These are phyloP conservation scores for Cetoscarus ocellatus DNA, from an alignment of 2,797 vertebrate species.

Conservation along the genomic window DNA sequence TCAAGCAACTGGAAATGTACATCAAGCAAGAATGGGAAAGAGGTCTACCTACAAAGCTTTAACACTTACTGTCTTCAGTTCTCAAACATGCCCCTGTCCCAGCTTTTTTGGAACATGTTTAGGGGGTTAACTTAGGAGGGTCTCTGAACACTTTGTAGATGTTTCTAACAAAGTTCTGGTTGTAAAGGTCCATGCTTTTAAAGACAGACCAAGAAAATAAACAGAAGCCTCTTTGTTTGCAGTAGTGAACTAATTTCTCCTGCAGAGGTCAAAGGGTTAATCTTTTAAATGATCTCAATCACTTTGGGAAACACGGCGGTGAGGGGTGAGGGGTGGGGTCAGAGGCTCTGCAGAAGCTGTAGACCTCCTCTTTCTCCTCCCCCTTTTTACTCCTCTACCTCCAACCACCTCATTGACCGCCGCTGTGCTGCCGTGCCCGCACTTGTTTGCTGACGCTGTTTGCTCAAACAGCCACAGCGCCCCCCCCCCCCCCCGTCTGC, in stretches of 20 bases:
- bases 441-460: constrained; percentile 77
- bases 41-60: too few species aligned
- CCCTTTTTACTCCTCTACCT: constrained; percentile 22
- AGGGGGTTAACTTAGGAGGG: too few species aligned
- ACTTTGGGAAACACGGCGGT: constrained; percentile 58
- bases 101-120: too few species aligned
- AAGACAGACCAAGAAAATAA: neutral
- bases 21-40: too few species aligned
- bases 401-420: constrained; percentile 68
- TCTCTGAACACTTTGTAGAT: too few species aligned
- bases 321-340: constrained; percentile 1
- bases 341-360: constrained; percentile 26
- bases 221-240: neutral
- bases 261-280: constrained; percentile 12
- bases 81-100: too few species aligned
- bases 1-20: too few species aligned
- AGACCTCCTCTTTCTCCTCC: constrained; percentile 31
- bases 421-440: constrained; percentile 60
- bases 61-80: too few species aligned
- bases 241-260: neutral
- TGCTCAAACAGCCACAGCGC: constrained; percentile 75
- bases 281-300: constrained; percentile 63
- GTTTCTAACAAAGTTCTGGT: too few species aligned
- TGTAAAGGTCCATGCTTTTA: neutral
- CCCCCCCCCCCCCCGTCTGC: constrained; percentile 27